Evolutionary conservation across 2,888 invertebrate species (phyloP).

Genomic region (Operophtera brumata): DNA sequence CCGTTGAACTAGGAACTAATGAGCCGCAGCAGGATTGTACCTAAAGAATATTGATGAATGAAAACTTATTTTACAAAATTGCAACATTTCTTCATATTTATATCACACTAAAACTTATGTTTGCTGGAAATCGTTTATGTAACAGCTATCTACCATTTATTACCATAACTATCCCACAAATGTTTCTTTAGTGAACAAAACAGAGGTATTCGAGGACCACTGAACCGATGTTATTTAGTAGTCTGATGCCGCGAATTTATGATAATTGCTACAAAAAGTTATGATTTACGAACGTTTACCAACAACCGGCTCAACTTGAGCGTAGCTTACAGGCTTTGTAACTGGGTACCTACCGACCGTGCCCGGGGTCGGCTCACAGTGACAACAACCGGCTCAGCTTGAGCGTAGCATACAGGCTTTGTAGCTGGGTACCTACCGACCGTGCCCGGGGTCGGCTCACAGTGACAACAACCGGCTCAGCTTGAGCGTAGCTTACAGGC

Average conservation of each 20-base stretch:
- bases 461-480: constrained; percentile 14
- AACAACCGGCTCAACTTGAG: constrained; percentile 19
- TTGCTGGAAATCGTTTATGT: background rate
- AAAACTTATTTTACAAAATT: background rate
- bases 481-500: background rate
- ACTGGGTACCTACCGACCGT: background rate
- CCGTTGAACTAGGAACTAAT: no score
- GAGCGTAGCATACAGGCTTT: background rate
- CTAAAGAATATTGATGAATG: no score
- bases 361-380: no score
- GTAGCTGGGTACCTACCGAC: background rate
- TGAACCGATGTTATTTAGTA: constrained; percentile 31
- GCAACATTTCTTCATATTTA: background rate
- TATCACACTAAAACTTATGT: background rate
- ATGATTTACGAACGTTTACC: constrained; percentile 48
- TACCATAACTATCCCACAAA: constrained; percentile 9
- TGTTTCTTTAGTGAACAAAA: constrained; percentile 15
- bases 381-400: constrained; percentile 15
- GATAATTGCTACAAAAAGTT: constrained; percentile 58
- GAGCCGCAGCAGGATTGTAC: no score
- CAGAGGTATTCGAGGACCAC: constrained; percentile 28
- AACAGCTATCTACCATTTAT: constrained; percentile 2
- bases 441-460: no score
- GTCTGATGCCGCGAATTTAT: constrained; percentile 45
- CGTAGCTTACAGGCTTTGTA: background rate